These are phyloP conservation scores for Labrus mixtus DNA, from an alignment of 2,113 vertebrate species.

Conservation along the genomic window DNA sequence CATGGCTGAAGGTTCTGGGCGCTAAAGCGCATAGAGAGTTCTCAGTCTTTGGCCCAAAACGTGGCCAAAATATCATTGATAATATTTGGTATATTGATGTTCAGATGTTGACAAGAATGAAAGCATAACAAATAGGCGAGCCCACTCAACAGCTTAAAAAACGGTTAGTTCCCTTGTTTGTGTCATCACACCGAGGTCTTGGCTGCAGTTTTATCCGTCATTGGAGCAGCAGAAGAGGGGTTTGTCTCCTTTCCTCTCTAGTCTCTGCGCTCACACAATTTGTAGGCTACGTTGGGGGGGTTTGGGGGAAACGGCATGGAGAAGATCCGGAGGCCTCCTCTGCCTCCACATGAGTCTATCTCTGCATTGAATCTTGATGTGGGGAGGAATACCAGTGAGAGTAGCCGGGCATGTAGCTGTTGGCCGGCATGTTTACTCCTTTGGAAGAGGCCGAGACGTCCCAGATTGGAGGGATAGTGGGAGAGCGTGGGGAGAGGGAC, in stretches of 20 bases:
- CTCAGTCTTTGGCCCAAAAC: conserved; percentile 67
- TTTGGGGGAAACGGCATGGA: conserved; percentile 52
- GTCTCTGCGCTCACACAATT: conserved; percentile 73
- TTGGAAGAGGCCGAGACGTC: conserved; percentile 97
- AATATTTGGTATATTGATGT: conserved; percentile 82
- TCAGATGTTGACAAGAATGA: conserved; percentile 81
- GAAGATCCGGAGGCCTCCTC: conserved; percentile 63
- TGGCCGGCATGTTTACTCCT: conserved; percentile 97
- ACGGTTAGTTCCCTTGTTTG: conserved; percentile 73
- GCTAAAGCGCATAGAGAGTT: conserved; percentile 48
- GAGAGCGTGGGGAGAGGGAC: conserved; percentile 94
- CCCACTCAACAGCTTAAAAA: conserved; percentile 68
- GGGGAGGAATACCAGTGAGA: conserved; percentile 99
- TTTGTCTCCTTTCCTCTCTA: conserved; percentile 59
- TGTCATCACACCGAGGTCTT: conserved; percentile 59
- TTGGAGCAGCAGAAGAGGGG: conserved; percentile 41
- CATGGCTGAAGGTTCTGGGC: conserved; percentile 51
- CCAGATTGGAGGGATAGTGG: conserved; percentile 97
- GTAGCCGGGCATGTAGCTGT: conserved; percentile 99
- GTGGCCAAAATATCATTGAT: conserved; percentile 76
- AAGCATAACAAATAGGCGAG: conserved; percentile 73
- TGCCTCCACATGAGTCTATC: conserved; percentile 82
- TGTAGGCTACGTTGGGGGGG: conserved; percentile 68
- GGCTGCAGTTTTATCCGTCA: conserved; percentile 57
- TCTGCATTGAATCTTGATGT: conserved; percentile 99